phyloP scores from a whole-genome alignment of 37 sponge, comb jelly and placozoan species.

The Cladorhizidae sp. region DNA sequence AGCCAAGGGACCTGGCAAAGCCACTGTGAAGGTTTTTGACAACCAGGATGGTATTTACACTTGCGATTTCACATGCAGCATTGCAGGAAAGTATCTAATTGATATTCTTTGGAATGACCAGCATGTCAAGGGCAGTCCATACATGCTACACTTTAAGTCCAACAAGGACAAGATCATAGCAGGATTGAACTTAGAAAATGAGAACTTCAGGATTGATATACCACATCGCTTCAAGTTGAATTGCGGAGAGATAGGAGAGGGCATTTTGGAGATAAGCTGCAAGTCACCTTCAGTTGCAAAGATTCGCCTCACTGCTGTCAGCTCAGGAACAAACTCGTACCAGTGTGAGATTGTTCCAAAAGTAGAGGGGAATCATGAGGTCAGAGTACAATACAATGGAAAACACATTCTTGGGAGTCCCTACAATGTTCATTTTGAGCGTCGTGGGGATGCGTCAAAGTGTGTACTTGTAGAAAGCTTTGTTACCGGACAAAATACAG shows the following conservation, averaged over 20 bases:
- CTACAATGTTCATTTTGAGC: constrained; percentile 62
- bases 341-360: constrained; percentile 68
- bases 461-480: constrained; percentile 60
- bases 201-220: constrained; percentile 64
- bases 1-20: constrained; percentile 69
- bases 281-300: constrained; percentile 43
- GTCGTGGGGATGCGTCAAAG: constrained; percentile 70
- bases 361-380: constrained; percentile 54
- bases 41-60: constrained; percentile 65
- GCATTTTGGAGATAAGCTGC: constrained; percentile 34
- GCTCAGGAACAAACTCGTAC: constrained; percentile 40
- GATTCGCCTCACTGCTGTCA: constrained; percentile 26
- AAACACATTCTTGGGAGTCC: constrained; percentile 87
- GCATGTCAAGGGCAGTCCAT: constrained; percentile 69
- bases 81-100: constrained; percentile 55
- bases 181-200: constrained; percentile 64
- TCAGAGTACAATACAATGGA: constrained; percentile 61
- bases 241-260: constrained; percentile 72
- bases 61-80: constrained; percentile 48
- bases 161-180: constrained; percentile 54
- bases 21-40: constrained; percentile 56
- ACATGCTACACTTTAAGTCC: constrained; percentile 47
- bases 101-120: constrained; percentile 77
- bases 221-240: constrained; percentile 76
- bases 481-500: constrained; percentile 26